Base-by-base conservation (phyloP, 2,113 vertebrate species). In the Lepidiolamprologus cunningtoni region DNA sequence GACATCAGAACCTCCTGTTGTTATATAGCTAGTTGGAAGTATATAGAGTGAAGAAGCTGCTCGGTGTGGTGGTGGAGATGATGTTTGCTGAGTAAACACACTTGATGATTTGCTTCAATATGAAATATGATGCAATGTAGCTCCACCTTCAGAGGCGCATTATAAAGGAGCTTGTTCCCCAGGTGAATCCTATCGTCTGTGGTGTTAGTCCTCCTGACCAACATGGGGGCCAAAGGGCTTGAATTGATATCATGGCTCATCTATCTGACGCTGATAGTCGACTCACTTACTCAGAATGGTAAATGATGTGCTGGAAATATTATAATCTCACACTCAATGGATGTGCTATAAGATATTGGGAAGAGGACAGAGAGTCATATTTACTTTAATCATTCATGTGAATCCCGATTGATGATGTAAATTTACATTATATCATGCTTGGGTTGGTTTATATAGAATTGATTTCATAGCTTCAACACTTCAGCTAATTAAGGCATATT, bases 211-310 rank as follows among this genome's bases (percentile, higher is more conserved):
- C 88, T 85, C 76, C 9, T 79, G 21, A 37, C 26, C 82, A 82
- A 66, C 58, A 95, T 94, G 94, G 90, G 86, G 84, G 81, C 90
- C 5, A 8, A 2, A 80, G 68, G 80, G 83, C 10, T 87, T 31
- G 66, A 57, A 10, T 5, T 21, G 16, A 68, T 31, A 2, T 11
- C 84, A 19, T 83, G 89, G 90, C 19, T 94, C 55, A 31, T 86
- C 23, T 87, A n/a, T 52, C 54, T 93, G 80, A 82, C 2, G 6
- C 90, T 91, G 52, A 68, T 94, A 82, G 61, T 33, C 4, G 79
- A 80, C 79, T 50, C 86, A 4, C 17, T 81, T 45, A 9, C 89
- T 81, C 81, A 91, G 37, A 84, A 8, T 8, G 91, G 94, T 95
- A 63, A 92, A 88, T 82, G 66, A 13, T 84, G 14, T 31, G 7